These are phyloP conservation scores for Marcusenius ussheri DNA, from an alignment of 2,113 vertebrate species.

Conservation along the genomic window DNA sequence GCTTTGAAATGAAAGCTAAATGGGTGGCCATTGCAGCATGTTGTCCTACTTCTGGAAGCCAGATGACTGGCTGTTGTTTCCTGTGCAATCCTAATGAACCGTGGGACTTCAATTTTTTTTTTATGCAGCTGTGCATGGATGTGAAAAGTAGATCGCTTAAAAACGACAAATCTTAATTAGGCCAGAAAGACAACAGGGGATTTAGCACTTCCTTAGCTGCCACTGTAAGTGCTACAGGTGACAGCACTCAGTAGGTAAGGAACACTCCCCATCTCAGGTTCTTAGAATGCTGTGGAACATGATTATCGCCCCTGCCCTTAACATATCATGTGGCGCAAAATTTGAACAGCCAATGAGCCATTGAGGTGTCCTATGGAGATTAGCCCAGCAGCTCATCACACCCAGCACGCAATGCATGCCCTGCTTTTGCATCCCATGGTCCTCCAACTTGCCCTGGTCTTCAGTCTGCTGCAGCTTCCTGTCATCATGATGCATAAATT, in stretches of 20 bases:
- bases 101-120: neutral
- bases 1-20: neutral
- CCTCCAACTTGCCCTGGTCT: neutral
- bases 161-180: neutral
- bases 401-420: neutral
- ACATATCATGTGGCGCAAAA: constrained; percentile 16
- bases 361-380: neutral
- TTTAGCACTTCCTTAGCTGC: neutral
- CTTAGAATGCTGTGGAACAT: constrained; percentile 1
- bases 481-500: neutral
- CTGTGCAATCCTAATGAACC: neutral
- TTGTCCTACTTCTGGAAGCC: neutral
- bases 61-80: neutral
- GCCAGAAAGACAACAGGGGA: neutral
- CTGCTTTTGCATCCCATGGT: neutral
- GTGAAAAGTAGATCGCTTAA: neutral
- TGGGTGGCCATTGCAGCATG: neutral
- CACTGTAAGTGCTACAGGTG: neutral
- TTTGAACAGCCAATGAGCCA: constrained; percentile 11
- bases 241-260: neutral
- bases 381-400: neutral
- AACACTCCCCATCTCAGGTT: neutral
- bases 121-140: neutral
- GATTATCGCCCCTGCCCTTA: constrained; percentile 20
- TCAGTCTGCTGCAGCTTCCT: neutral